Evolutionary conservation across 2,888 invertebrate genomes (phyloP).

Genomic region (Cephus pygmeus): DNA sequence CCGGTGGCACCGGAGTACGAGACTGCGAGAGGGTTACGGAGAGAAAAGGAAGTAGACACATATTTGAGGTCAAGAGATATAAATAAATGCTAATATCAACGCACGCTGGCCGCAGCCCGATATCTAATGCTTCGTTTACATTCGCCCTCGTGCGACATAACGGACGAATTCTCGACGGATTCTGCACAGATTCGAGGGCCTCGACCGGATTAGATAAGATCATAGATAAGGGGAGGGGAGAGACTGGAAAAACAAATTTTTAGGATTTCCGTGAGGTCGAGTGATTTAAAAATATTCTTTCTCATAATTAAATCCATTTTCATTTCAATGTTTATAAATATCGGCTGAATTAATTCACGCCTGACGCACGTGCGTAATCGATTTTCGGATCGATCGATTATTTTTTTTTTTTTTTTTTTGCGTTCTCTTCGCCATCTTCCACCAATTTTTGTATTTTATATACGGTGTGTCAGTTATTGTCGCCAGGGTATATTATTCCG

Average conservation of each 20-base stretch:
- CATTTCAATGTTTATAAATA: background rate
- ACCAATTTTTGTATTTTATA: background rate
- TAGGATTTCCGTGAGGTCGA: background rate
- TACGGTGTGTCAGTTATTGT: background rate
- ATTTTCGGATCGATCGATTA: too few species aligned
- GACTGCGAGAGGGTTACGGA: constrained; percentile 20
- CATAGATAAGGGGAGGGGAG: background rate
- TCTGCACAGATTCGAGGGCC: background rate
- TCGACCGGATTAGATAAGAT: constrained; percentile 3
- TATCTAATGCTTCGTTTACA: constrained; percentile 45
- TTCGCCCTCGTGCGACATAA: background rate
- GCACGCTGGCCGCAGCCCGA: constrained; percentile 42
- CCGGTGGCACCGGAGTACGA: constrained; percentile 18
- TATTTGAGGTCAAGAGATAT: constrained; percentile 62
- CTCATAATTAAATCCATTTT: background rate
- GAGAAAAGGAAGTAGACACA: constrained; percentile 40
- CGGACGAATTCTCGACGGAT: background rate
- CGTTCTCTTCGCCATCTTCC: background rate
- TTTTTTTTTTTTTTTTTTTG: too few species aligned
- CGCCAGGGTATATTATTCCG: too few species aligned
- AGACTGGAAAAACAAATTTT: background rate
- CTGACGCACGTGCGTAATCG: background rate
- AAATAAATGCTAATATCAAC: constrained; percentile 63
- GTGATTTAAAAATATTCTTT: background rate
- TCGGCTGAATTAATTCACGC: background rate